Conservation (phyloP, 1,140 invertebrate species). For the Manduca sexta region DNA sequence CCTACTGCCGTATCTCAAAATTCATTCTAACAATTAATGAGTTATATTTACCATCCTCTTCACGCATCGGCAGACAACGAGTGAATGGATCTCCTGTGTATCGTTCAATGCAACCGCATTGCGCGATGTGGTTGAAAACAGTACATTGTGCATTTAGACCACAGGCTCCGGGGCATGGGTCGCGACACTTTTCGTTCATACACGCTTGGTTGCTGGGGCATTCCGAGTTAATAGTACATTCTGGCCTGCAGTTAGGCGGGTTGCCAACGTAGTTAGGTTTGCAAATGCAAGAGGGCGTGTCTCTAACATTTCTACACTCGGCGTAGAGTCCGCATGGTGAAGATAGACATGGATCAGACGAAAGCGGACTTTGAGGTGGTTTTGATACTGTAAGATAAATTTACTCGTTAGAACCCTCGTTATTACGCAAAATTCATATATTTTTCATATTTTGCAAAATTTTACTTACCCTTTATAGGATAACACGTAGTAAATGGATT, state of each 20-base stretch:
- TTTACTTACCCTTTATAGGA: constrained; percentile 69
- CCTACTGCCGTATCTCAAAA: too few relatives aligned
- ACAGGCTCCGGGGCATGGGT: constrained; percentile 83
- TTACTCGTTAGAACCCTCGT: not conserved
- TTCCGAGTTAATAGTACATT: constrained; percentile 84
- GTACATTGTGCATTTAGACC: constrained; percentile 78
- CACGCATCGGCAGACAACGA: constrained; percentile 42
- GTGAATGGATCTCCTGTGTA: constrained; percentile 65
- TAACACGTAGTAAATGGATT: constrained; percentile 82
- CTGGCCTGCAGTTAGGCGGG: constrained; percentile 82
- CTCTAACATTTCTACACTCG: constrained; percentile 79
- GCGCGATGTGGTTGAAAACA: constrained; percentile 84
- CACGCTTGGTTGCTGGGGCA: constrained; percentile 81
- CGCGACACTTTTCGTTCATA: constrained; percentile 80
- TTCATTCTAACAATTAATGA: too few relatives aligned
- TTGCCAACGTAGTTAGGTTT: constrained; percentile 77
- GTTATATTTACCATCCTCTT: constrained; percentile 54
- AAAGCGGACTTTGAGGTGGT: constrained; percentile 53
- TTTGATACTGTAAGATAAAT: constrained; percentile 62
- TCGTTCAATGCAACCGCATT: constrained; percentile 78
- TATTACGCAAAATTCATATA: too few relatives aligned
- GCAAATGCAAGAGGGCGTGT: constrained; percentile 80
- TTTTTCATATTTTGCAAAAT: not conserved
- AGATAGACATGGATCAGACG: constrained; percentile 79
- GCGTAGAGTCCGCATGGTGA: constrained; percentile 83